Percentiles rank a stretch among this genome's conserved stretches.
Evolutionary conservation across 2,797 vertebrate species (phyloP).

Genomic region (Catamblyrhynchus diadema): DNA sequence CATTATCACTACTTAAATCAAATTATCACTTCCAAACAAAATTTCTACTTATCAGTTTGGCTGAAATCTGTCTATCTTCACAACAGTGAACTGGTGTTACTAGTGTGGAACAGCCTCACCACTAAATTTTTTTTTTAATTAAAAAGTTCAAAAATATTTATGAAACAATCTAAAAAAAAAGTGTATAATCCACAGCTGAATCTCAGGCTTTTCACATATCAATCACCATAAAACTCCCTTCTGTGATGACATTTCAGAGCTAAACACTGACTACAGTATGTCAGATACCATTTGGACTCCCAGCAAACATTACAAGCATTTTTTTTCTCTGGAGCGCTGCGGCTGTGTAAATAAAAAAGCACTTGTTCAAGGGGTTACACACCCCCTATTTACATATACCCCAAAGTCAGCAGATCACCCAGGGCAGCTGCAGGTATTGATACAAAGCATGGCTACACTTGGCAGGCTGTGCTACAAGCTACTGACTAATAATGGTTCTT

Average conservation of each 20-base stretch:
- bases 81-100: not conserved
- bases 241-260: not conserved
- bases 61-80: not conserved
- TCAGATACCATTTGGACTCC: not conserved
- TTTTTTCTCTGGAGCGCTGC: not conserved
- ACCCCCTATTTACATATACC: not conserved
- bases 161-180: not conserved
- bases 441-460: not conserved
- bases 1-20: not conserved
- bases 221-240: not conserved
- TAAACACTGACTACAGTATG: not conserved
- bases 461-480: not conserved
- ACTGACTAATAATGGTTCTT: not conserved
- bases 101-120: not conserved
- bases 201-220: not conserved
- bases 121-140: not conserved
- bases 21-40: not conserved
- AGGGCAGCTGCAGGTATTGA: not conserved
- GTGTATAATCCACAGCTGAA: not conserved
- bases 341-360: not conserved
- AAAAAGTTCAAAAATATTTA: not conserved
- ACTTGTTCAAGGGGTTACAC: not conserved
- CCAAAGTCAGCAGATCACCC: not conserved
- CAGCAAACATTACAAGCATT: not conserved
- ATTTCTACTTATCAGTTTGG: not conserved